phyloP scores from a whole-genome alignment of 92 coral and sea anemone species.

The Paramuricea clavata region DNA sequence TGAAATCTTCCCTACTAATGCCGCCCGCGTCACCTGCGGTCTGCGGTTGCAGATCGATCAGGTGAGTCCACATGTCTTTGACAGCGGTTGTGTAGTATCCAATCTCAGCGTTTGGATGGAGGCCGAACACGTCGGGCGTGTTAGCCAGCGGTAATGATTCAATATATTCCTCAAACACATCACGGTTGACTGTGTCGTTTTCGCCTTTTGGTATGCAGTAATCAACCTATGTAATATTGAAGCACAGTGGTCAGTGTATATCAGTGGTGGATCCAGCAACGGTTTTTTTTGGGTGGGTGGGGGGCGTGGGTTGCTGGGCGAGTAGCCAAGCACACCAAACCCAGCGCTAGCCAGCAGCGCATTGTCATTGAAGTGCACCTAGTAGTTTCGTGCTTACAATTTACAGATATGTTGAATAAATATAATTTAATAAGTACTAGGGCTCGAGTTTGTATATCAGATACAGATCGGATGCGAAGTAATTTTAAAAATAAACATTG shows the following conservation, averaged over 20 bases:
- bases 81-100: conserved; percentile 99
- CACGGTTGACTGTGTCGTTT: conserved; percentile 75
- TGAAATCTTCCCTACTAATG: conserved; percentile 95
- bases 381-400: too few relatives aligned
- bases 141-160: conserved; percentile 94
- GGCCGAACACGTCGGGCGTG: conserved; percentile 99
- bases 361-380: too few relatives aligned
- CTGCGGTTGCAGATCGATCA: conserved; percentile 98
- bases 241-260: too few relatives aligned
- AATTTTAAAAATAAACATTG: too few relatives aligned
- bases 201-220: conserved; percentile 41
- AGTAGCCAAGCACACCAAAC: too few relatives aligned
- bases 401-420: too few relatives aligned
- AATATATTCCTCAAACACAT: conserved; percentile 87
- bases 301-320: too few relatives aligned
- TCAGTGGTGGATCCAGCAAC: conserved; percentile 66
- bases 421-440: too few relatives aligned
- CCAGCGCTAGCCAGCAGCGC: too few relatives aligned
- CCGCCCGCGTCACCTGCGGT: conserved; percentile 99
- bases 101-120: conserved; percentile 99
- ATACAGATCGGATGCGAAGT: too few relatives aligned
- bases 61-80: conserved; percentile 99
- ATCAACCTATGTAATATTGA: conserved; percentile 60
- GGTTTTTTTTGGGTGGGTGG: too few relatives aligned
- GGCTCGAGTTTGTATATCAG: too few relatives aligned